Evolutionary conservation across 2,797 vertebrate genomes (phyloP).

Genomic region (Hemibagrus guttatus): DNA sequence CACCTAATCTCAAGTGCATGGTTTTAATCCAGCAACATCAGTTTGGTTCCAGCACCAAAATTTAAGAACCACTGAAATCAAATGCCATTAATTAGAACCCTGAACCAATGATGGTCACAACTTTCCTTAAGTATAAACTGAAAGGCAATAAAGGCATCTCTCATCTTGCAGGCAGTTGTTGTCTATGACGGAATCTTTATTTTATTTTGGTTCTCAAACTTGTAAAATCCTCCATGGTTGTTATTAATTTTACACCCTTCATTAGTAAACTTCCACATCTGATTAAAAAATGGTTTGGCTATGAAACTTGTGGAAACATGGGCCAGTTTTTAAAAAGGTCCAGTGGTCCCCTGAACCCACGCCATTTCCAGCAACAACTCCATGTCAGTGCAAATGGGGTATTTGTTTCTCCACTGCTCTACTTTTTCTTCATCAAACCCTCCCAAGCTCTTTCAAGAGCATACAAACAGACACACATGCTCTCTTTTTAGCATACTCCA

Average conservation of each 20-base stretch:
- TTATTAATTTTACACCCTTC: constrained; percentile 4
- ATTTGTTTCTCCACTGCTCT: not conserved
- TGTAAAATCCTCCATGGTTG: not conserved
- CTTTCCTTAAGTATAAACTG: too few species aligned
- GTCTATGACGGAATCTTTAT: too few species aligned
- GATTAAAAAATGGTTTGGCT: not conserved
- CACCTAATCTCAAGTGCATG: not conserved
- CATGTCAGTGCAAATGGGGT: constrained; percentile 11
- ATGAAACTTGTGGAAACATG: not conserved
- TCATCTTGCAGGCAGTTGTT: not conserved
- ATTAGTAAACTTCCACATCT: constrained; percentile 22
- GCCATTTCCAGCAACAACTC: constrained; percentile 12
- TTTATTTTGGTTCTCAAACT: not conserved
- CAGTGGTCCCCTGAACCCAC: not conserved
- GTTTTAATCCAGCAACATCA: not conserved
- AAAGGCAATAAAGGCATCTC: not conserved
- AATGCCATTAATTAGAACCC: not conserved
- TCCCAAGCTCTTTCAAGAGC: not conserved
- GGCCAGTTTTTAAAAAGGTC: constrained; percentile 23
- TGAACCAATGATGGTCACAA: not conserved
- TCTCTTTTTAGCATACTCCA: constrained; percentile 4
- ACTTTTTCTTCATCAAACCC: not conserved
- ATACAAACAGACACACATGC: not conserved
- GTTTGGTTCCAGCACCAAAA: not conserved
- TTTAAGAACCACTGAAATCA: not conserved